phyloP scores from a whole-genome alignment of 1,140 invertebrate genomes.

The Drosophila bifasciata region DNA sequence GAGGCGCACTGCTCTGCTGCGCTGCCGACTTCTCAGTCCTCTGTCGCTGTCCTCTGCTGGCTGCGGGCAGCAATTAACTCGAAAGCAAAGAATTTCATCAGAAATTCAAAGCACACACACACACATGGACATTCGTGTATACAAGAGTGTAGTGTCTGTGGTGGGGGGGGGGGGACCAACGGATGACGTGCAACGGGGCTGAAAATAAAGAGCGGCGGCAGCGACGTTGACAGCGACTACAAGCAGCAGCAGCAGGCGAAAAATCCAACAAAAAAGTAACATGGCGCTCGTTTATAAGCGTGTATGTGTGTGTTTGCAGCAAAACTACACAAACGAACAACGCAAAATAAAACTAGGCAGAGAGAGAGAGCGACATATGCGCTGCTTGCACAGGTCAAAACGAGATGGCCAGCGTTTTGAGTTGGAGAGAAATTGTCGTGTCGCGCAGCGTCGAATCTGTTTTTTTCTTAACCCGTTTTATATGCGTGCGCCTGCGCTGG shows the following conservation, averaged over 20 bases:
- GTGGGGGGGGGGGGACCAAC: constrained; percentile 11
- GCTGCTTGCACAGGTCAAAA: constrained; percentile 15
- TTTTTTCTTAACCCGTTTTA: constrained; percentile 71
- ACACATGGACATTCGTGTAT: constrained; percentile 10
- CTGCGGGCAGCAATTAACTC: constrained; percentile 74
- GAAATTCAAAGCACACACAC: constrained; percentile 81
- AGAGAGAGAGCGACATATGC: constrained; percentile 29
- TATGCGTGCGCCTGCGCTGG: constrained; percentile 62
- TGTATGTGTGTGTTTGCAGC: constrained; percentile 33
- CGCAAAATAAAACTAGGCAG: constrained; percentile 49
- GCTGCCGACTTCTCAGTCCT: constrained; percentile 9
- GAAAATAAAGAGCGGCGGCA: constrained; percentile 59
- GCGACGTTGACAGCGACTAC: constrained; percentile 57
- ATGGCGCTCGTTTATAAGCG: constrained; percentile 49
- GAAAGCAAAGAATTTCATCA: constrained; percentile 83
- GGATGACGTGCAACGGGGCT: constrained; percentile 72
- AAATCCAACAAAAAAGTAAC: constrained; percentile 78
- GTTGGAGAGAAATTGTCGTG: constrained; percentile 74
- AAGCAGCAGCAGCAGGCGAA: constrained; percentile 31
- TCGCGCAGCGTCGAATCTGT: constrained; percentile 72
- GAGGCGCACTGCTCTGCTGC: not conserved
- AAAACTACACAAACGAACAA: constrained; percentile 62
- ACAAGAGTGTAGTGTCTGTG: no score
- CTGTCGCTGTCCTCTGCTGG: constrained; percentile 10
- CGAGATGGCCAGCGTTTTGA: constrained; percentile 36